Evolutionary conservation across 2,888 invertebrate species (phyloP), one percentile per base, ranked within the genome.

Genomic region (Chymomyza fuscimana): DNA sequence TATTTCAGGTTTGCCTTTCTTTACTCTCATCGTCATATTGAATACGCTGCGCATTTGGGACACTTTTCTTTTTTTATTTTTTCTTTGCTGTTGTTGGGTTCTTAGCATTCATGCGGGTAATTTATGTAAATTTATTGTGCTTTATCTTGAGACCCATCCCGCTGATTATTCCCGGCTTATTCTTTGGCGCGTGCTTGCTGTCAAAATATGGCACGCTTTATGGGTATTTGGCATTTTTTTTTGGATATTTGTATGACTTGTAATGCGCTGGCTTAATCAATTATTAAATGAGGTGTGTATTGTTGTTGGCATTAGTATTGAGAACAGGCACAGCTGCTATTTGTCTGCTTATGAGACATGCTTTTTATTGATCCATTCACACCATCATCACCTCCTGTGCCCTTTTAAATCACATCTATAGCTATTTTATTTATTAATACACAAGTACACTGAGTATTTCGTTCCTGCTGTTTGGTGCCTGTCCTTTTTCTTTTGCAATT

Each of bases 51-150:
- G 75, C 85, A 82, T 84, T 88, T 82, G 80, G 85, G 84, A 86
- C 84, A 78, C 76, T 83, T 81, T 69, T 67, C 46, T 7, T 63
- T 5, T 40, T 5, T 46, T 25, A 19, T 63, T 62, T 59, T 52
- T 5, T 52, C 7, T 5, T 22, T 61, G 40, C 19, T 29, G 46
- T 36, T 54, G 61, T 73, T 46, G 65, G 65, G 68, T 82, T 79
- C 75, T 84, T 87, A 78, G 79, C 80, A 89, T 87, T 81, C 79
- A 89, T 82, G 78, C 82, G 80, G 82, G 82, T 87, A 88, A 88
- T 88, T 88, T 88, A 88, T 89, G 89, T 77, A 87, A 88, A 88
- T 87, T 84, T 86, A 78, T 86, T 80, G 78, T 76, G 75, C 78
- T 77, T 86, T 81, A 78, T 84, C 73, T 32, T 78, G 76, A 7